These are phyloP conservation scores for Platygyra sinensis DNA, from an alignment of 64 coral and sea anemone species.

Conservation along the genomic window DNA sequence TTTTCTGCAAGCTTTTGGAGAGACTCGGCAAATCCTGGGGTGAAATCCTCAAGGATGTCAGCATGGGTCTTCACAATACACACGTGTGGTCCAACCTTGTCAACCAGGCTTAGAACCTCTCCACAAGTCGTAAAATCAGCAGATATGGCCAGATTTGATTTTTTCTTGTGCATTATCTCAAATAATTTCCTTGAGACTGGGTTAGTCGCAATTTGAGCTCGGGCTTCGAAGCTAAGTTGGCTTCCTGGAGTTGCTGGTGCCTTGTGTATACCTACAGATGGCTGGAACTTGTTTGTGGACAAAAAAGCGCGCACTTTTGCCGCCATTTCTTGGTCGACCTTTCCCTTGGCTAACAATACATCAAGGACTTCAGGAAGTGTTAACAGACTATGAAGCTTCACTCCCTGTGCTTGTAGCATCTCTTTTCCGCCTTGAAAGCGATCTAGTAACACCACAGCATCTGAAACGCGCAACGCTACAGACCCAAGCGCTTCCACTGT, in stretches of 20 bases:
- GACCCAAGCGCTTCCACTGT: constrained; percentile 78
- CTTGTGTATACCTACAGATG: neutral
- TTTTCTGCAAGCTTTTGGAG: constrained; percentile 75
- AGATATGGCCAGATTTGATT: constrained; percentile 86
- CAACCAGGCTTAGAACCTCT: constrained; percentile 71
- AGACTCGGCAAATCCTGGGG: constrained; percentile 50
- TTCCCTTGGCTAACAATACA: constrained; percentile 50
- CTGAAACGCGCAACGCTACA: constrained; percentile 70
- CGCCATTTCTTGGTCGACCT: constrained; percentile 66
- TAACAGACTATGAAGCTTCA: constrained; percentile 74
- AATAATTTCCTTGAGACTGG: constrained; percentile 75
- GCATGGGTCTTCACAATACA: constrained; percentile 96
- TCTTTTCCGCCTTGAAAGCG: constrained; percentile 90
- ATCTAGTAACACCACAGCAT: constrained; percentile 93
- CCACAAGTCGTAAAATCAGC: constrained; percentile 70
- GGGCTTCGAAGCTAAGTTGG: constrained; percentile 71
- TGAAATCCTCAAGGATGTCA: constrained; percentile 98
- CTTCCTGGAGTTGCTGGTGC: neutral
- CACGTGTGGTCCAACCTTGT: constrained; percentile 82
- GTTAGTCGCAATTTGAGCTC: constrained; percentile 52
- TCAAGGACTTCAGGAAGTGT: constrained; percentile 73
- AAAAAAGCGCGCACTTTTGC: constrained; percentile 79
- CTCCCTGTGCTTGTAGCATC: constrained; percentile 69
- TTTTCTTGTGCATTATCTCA: constrained; percentile 80
- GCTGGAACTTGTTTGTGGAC: constrained; percentile 62